These are phyloP conservation scores for honey bee (Apis mellifera) DNA, from an alignment of 1,140 invertebrate species.

Conservation along the genomic window Amel_HAv3.1 CM009936.2:10747001-10747500, in stretches of 20 bases:
- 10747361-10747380: not conserved
- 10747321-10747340: not conserved
- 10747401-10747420: not conserved
- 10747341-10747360: not conserved
- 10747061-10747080: not conserved
- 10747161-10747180: constrained; percentile 45
- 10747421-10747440: not conserved
- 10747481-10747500: not conserved
- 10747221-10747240: not conserved
- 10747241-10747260: not conserved
- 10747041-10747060: not conserved
- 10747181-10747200: constrained; percentile 27
- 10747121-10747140: constrained; percentile 26
- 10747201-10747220: constrained; percentile 29
- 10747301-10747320: constrained; percentile 13
- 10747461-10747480: no score
- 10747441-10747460: no score
- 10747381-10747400: constrained; percentile 7
- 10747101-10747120: not conserved
- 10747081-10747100: constrained; percentile 22
- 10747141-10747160: constrained; percentile 51
- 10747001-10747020: constrained; percentile 25
- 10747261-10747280: constrained; percentile 21
- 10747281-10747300: constrained; percentile 44
- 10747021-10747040: constrained; percentile 25